Base-by-base conservation (phyloP, 2,113 vertebrate genomes). In the Gavialis gangeticus region DNA sequence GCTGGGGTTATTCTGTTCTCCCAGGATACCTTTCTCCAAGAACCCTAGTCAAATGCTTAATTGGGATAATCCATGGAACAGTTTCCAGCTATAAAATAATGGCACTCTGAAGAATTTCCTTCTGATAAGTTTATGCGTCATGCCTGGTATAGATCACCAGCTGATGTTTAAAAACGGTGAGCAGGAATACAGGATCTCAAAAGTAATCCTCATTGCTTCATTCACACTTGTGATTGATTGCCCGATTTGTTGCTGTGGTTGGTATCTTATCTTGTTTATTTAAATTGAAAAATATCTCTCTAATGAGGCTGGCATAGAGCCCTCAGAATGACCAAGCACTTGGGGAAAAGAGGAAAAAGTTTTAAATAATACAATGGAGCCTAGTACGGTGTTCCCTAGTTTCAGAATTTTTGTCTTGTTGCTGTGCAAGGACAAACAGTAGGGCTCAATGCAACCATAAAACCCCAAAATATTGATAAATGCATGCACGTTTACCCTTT, bases 361-460 rank as follows among this genome's bases (percentile, higher is more conserved):
- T 84, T 92, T 90, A 86, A 82, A 84, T 64, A 78, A 88, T 92
- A 79, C 3, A 11, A 77, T 83, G 90, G 64, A 92, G 84, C 56
- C 14, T 11, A 89, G 77, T 21, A 30, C 19, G 83, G 12, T 95
- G 34, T 76, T 87, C 82, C 56, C 22, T 80, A 27, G 13, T 15
- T 58, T 24, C 88, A 66, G 88, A 59, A 46, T 56, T 94, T 21
- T 56, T 7, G 2, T 5, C 55, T 25, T 71, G n/a, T 71, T 79
- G 54, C 30, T 37, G 6, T 10, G 34, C 22, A 59, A 27, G 37
- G 46, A 30, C 55, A 92, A 80, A 10, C 7, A 5, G 7, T 25
- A 2, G 1, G 64, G 13, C 0, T 1, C 76, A 56, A 19, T 12
- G 89, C 62, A 13, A 24, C 56, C 62, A 55, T 90, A 91, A 28